Conservation (phyloP, 1,140 invertebrate species). For the Drosophila arawakana region DNA sequence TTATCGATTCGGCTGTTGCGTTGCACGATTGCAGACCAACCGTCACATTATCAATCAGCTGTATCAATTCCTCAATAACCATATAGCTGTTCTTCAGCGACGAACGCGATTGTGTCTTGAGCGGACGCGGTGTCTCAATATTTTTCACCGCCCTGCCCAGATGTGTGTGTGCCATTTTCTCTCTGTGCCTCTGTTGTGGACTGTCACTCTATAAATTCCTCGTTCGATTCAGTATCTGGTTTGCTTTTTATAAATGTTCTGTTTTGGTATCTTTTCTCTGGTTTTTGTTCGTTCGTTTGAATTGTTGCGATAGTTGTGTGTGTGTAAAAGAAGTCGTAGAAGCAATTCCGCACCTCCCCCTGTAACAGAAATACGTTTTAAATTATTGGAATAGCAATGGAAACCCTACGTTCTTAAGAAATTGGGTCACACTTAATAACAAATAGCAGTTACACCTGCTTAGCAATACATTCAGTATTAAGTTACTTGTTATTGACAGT, state of each 20-base stretch:
- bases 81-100: slow-evolving; percentile 80
- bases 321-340: slow-evolving; percentile 65
- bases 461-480: background rate
- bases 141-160: slow-evolving; percentile 87
- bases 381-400: background rate
- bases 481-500: background rate
- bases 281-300: slow-evolving; percentile 63
- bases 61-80: slow-evolving; percentile 88
- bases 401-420: slow-evolving; percentile 25
- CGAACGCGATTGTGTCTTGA: slow-evolving; percentile 87
- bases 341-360: slow-evolving; percentile 83
- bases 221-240: slow-evolving; percentile 40
- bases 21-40: slow-evolving; percentile 87
- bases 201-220: background rate
- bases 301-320: slow-evolving; percentile 39
- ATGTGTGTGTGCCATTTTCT: slow-evolving; percentile 81
- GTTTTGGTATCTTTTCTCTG: slow-evolving; percentile 47
- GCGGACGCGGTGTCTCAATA: slow-evolving; percentile 89
- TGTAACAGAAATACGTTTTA: slow-evolving; percentile 47
- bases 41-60: slow-evolving; percentile 89
- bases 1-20: slow-evolving; percentile 78
- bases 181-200: slow-evolving; percentile 5
- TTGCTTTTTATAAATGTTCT: slow-evolving; percentile 45
- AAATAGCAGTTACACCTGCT: slow-evolving; percentile 13
- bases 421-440: slow-evolving; percentile 21